These are phyloP conservation scores for Actenoides hombroni DNA, from an alignment of 2,113 vertebrate genomes.

Conservation along the genomic window DNA sequence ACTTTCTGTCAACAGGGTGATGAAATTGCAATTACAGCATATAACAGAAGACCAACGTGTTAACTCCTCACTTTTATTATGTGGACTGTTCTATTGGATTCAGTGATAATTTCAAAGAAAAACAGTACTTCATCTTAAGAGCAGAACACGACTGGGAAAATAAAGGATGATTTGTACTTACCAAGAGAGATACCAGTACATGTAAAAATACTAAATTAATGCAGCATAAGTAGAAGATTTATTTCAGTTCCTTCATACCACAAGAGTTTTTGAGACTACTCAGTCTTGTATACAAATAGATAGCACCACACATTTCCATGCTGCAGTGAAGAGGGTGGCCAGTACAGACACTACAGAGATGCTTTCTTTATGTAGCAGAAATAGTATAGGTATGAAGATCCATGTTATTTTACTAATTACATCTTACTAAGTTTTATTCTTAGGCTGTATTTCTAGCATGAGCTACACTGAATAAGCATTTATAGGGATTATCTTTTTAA, in stretches of 20 bases:
- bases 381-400: neutral
- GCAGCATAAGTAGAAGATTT: neutral
- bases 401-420: neutral
- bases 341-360: neutral
- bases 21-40: neutral
- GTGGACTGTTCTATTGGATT: neutral
- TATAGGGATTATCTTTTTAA: neutral
- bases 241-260: neutral
- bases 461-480: neutral
- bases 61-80: neutral
- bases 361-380: neutral
- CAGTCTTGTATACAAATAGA: neutral
- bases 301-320: neutral
- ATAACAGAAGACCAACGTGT: neutral
- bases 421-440: neutral
- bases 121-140: neutral
- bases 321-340: neutral
- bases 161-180: neutral
- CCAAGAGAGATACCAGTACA: neutral
- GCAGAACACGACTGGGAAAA: neutral
- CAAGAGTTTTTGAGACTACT: neutral
- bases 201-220: neutral
- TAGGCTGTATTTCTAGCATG: neutral
- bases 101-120: neutral
- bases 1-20: neutral